Conservation (phyloP, 1,140 invertebrate genomes). For the Orchesella cincta region DNA sequence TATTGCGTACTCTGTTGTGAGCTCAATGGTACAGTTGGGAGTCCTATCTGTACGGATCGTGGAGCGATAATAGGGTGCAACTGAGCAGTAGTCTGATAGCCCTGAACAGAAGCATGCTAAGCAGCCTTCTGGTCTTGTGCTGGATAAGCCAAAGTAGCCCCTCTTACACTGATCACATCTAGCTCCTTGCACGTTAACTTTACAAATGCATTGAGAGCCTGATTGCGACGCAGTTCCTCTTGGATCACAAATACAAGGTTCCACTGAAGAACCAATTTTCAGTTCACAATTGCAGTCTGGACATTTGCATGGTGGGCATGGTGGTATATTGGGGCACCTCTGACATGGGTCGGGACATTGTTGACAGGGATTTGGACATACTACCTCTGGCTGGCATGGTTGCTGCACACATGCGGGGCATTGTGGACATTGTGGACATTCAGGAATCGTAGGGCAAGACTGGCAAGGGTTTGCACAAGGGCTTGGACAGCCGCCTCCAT, state of each 20-base stretch:
- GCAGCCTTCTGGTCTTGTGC: slow-evolving; percentile 78
- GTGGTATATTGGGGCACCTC: slow-evolving; percentile 24
- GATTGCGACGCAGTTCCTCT: slow-evolving; percentile 32
- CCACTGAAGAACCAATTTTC: neutral
- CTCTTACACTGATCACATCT: slow-evolving; percentile 78
- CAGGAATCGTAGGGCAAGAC: neutral
- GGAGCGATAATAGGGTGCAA: neutral
- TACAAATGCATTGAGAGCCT: slow-evolving; percentile 26
- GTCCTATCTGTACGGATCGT: neutral
- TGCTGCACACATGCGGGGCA: neutral
- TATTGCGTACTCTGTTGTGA: neutral
- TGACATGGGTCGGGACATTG: slow-evolving; percentile 13
- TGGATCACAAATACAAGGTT: slow-evolving; percentile 33
- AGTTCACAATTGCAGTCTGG: neutral
- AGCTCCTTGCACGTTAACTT: slow-evolving; percentile 71
- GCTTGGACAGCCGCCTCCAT: neutral
- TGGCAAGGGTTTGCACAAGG: neutral
- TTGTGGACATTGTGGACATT: neutral
- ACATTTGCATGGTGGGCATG: neutral
- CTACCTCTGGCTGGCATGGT: too few species aligned
- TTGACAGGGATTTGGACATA: slow-evolving; percentile 15
- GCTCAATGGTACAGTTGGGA: slow-evolving; percentile 12
- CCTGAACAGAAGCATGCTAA: slow-evolving; percentile 88
- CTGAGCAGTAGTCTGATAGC: slow-evolving; percentile 68
- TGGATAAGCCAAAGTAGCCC: slow-evolving; percentile 79